Evolutionary conservation across 2,113 vertebrate species (phyloP).

Genomic region (Phylloscopus whistleri): DNA sequence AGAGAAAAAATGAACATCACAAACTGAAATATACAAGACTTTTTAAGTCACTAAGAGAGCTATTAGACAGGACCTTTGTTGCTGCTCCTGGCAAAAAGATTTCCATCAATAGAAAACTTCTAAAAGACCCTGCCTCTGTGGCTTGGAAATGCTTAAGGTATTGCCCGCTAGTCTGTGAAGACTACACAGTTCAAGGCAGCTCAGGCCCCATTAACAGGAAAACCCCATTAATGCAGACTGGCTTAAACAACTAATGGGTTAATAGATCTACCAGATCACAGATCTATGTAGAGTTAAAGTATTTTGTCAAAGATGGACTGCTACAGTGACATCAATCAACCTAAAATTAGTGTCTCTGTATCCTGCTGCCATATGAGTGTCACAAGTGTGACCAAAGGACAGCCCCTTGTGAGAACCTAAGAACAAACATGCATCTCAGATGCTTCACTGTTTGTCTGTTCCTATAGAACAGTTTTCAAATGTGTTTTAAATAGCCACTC

Average conservation of each 20-base stretch:
- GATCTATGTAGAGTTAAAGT: background rate
- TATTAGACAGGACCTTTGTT: background rate
- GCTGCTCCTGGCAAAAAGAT: background rate
- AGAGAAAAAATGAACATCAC: background rate
- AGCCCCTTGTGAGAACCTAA: background rate
- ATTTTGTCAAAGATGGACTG: background rate
- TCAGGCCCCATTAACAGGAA: background rate
- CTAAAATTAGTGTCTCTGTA: background rate
- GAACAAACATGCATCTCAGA: background rate
- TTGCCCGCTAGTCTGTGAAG: background rate
- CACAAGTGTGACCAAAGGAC: background rate
- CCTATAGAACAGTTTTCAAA: background rate
- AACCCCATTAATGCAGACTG: background rate
- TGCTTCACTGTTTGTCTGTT: background rate
- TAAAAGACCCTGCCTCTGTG: background rate
- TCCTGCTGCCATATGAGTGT: background rate
- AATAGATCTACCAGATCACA: background rate
- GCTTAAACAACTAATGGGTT: background rate
- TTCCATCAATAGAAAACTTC: background rate
- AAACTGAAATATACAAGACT: background rate
- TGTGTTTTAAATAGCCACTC: background rate
- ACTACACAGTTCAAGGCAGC: background rate
- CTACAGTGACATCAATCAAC: accelerated
- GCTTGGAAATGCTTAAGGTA: background rate
- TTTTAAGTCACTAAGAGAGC: background rate